Base-by-base conservation (phyloP, 2,888 invertebrate genomes). In the Ennomos quercinarius region DNA sequence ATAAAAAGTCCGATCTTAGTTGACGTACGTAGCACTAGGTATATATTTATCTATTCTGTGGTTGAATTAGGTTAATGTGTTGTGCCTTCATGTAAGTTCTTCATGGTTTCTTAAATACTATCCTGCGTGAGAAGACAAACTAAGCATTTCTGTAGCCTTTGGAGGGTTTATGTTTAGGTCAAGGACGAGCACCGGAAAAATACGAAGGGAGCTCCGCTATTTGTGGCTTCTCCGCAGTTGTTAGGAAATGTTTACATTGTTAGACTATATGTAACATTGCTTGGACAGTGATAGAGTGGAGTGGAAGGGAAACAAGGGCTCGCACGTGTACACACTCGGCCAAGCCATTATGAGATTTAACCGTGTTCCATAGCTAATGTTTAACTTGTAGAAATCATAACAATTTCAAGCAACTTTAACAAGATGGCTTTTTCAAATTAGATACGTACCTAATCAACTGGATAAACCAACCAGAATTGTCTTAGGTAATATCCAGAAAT, bases 101-200 rank as follows among this genome's bases (percentile, higher is more conserved):
- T n/a, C 9, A 11, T 12, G 27, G 47, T 45, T 46, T 27, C 36
- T 9, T 12, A 35, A 44, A 44, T 43, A 46, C 50, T 57, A 43
- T 10, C 39, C 47, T 46, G 51, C 51, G 38, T 41, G 35, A 57
- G 50, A 57, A 35, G 55, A 46, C 37, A 47, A 59, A 59, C 40
- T 59, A 47, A 60, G 53, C 57, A 65, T 61, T 60, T 55, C 53
- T 66, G 61, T 63, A 73, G 71, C 68, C 70, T 70, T 74, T 64
- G 61, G 70, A 78, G 73, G 70, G 71, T 67, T 73, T 73, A 47
- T 64, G 83, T 80, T 48, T 76, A 65, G 83, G 86, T 84, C 86
- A 87, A 86, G 87, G 84, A 69, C 76, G 74, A 44, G 58, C 54
- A 66, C 65, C 68, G 72, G 70, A 78, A 80, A 74, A 80, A 75